Evolutionary conservation across 1,140 invertebrate species (phyloP), one percentile per base, ranked within the genome.

Genomic region (Neotoxoptera formosana): DNA sequence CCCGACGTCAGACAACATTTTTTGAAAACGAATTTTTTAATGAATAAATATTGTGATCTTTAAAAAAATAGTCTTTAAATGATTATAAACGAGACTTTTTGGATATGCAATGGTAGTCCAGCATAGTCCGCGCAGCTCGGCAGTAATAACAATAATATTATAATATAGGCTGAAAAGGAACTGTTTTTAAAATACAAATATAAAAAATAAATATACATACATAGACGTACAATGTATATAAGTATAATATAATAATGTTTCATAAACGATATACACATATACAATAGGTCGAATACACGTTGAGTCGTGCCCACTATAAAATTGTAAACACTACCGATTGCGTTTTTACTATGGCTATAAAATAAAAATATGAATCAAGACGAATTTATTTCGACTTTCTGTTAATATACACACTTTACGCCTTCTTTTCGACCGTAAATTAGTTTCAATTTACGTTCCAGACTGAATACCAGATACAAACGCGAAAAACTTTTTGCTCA

Each of bases 111-210:
- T n/a, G 60, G 14, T 17, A 76, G 1, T 34, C 30, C 4, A n/a
- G n/a, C 11, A n/a, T n/a, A 25, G 30, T n/a, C 4, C 30, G 0
- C 17, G 30, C 25, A 0, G n/a, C 9, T 30, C 1, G 14, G 14
- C 60, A 14, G 14, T 7, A n/a, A 76, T 76, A 76, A n/a, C n/a
- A 67, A n/a, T 67, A 67, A n/a, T n/a, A 41, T 41, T 41, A 41
- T 2, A 41, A 41, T 1, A 76, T 76, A n/a, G 17, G 4, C 6
- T n/a, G 6, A n/a, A n/a, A n/a, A 7, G 30, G 30, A n/a, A 76
- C 6, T 76, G 14, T 67, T n/a, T 67, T 67, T 7, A 67, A 67
- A 67, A n/a, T 0, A n/a, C 20, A 2, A 53, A 53, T 53, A 53
- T 23, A 21, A 20, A 53, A 14, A 48, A 48, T 48, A 21, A 21